A percentile compares a stretch with the other conserved stretches of the same genome.
These are phyloP conservation scores for Fabriciana adippe DNA, from an alignment of 2,888 invertebrate genomes.

Conservation along the genomic window DNA sequence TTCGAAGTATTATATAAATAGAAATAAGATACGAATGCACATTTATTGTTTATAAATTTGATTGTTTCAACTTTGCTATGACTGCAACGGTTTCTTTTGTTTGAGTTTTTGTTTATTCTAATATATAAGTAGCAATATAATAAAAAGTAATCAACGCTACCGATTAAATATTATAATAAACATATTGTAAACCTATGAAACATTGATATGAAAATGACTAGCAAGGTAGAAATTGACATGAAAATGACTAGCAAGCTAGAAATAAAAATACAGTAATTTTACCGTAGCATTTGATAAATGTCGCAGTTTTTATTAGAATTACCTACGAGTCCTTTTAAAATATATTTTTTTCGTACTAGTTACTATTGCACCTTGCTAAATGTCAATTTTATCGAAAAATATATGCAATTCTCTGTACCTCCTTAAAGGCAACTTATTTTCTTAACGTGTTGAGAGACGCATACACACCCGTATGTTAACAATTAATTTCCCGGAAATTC, in stretches of 20 bases:
- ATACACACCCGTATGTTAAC: no score
- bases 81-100: no score
- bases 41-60: neutral
- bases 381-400: no score
- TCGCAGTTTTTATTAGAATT: neutral
- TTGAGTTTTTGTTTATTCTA: no score
- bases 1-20: constrained; percentile 13
- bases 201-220: neutral
- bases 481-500: no score
- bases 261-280: neutral
- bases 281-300: constrained; percentile 1
- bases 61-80: no score
- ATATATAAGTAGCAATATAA: no score
- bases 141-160: no score
- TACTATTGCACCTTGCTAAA: neutral
- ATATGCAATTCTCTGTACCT: no score
- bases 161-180: no score
- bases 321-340: neutral
- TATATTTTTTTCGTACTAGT: neutral
- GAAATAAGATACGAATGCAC: constrained; percentile 1
- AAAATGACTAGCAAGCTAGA: neutral
- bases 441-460: no score
- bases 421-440: no score
- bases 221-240: neutral
- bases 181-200: neutral